These are phyloP conservation scores for Petrocephalus schoutedeni DNA, from an alignment of 2,797 vertebrate species.

Conservation along the genomic window DNA sequence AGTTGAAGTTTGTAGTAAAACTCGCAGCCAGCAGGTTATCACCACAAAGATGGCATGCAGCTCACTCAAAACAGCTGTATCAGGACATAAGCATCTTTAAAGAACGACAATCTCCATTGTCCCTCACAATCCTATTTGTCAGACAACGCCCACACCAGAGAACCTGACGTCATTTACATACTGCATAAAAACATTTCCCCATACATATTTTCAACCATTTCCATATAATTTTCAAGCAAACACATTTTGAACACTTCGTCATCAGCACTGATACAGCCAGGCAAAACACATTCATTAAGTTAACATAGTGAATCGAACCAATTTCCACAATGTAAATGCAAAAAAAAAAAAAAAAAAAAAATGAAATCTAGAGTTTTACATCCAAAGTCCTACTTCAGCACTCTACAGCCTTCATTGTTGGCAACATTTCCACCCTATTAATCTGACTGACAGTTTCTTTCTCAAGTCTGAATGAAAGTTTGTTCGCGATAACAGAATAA, in stretches of 20 bases:
- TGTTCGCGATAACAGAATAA: slow-evolving; percentile 26
- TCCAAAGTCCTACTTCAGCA: background rate
- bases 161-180: slow-evolving; percentile 8
- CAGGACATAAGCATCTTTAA: background rate
- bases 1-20: background rate
- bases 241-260: slow-evolving; percentile 10
- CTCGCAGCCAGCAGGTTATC: background rate
- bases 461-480: background rate
- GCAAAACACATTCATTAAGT: slow-evolving; percentile 12
- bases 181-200: background rate
- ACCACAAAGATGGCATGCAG: background rate
- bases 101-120: background rate
- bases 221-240: slow-evolving; percentile 18
- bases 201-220: slow-evolving; percentile 21
- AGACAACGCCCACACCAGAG: background rate
- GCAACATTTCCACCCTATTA: background rate
- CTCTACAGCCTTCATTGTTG: background rate
- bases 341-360: background rate
- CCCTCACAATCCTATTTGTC: background rate
- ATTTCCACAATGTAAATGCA: background rate
- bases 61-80: background rate
- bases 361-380: background rate
- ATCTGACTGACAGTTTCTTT: background rate
- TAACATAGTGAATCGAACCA: background rate
- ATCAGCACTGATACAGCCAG: slow-evolving; percentile 8